Base-by-base conservation (phyloP, 2,888 invertebrate species). In the Synergus itoensis region DNA sequence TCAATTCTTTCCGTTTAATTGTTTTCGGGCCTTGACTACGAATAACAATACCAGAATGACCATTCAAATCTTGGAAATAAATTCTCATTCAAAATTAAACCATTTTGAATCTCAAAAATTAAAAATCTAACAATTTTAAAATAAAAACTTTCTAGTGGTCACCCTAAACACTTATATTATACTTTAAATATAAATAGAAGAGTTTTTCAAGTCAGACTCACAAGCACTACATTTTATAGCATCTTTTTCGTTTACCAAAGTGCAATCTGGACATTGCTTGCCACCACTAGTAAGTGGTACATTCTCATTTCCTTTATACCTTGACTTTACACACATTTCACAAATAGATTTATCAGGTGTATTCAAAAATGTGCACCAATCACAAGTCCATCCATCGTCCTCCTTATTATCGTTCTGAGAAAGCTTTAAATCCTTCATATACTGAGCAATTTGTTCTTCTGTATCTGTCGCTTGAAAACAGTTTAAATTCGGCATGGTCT, bases 281-380 rank as follows among this genome's bases (percentile, higher is more conserved):
- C 96, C 96, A 0, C 96, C 96, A 12, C 96, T 95, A 21, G 95
- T 94, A 67, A 96, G 92, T 0, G 96, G 95, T 82, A 94, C 93
- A 40, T 94, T 93, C 86, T 95, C 95, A 7, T 94, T 94, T 0
- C 95, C 95, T 69, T 90, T 91, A 67, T 90, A 90, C 78, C 93
- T 93, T 0, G 95, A 95, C 89, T 96, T 96, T 36, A 95, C 94
- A 87, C 96, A 96, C 94, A 96, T 96, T 82, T 96, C 96, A 89
- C 96, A 97, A 36, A 95, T 95, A 14, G 94, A 93, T 36, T 91
- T 90, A 0, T 89, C 86, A 0, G 90, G 87, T 3, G 91, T 91
- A 88, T 97, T 97, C 16, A 95, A 90, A 89, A 93, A 96, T 0
- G 97, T 97, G 91, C 97, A 97, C 0, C 94, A 94, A 0, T 93